Evolutionary conservation across 2,113 vertebrate species (phyloP), one percentile per base, ranked within the genome.

Genomic region (Phocoena sinus): DNA sequence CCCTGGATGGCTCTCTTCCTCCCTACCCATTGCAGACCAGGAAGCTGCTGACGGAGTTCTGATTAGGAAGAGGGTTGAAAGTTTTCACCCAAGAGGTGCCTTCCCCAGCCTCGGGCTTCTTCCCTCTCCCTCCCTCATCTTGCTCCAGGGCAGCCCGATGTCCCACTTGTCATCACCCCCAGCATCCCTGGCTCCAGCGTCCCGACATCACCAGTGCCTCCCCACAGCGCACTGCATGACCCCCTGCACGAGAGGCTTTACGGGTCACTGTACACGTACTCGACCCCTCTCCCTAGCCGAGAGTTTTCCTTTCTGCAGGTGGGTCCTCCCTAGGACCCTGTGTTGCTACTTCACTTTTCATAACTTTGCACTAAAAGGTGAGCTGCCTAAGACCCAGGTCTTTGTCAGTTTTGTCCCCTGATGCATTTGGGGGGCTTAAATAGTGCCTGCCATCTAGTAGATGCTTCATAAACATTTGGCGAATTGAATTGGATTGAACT

Each of bases 221-320:
- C 85, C 44, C 14, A 13, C 17, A 31, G 65, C 38, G 2, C 56
- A 8, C 6, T 8, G 0, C 1, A 0, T 53, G 50, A 26, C 11
- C 62, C 41, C 47, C 2, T 7, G 38, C 18, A 11, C 53, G 6
- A 23, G 50, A 25, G 18, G 25, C 63, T 41, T 21, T 68, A 25
- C 18, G 47, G 9, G 8, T 9, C 44, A 4, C 53, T 17, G 20
- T 0, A 1, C 4, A 1, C 4, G 0, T 15, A 13, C 50, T 28
- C 41, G 6, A n/a, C 11, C 47, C 2, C 31, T 71, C 56, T 56
- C 3, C 11, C 20, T 53, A 38, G 53, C 18, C 1, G 1, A 50
- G 12, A 23, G 23, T 38, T 73, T 71, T 25, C 47, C 18, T 5
- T 21, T 58, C 18, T 31, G 13, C 38, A 47, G 31, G 6, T 18